These are phyloP conservation scores for Patella vulgata DNA, from an alignment of 1,140 invertebrate genomes.

Conservation along the genomic window DNA sequence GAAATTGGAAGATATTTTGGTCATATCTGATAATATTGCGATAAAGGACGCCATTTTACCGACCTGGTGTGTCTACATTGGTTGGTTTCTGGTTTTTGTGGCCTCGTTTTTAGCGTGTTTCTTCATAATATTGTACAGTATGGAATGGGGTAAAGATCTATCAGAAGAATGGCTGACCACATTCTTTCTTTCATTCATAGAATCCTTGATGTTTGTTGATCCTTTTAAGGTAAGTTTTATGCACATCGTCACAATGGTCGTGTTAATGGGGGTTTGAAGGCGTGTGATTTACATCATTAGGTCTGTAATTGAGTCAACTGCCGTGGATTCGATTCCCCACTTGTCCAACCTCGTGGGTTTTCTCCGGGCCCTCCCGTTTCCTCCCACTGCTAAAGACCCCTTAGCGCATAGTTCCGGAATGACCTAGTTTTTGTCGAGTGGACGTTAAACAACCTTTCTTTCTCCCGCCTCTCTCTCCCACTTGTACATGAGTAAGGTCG, in stretches of 20 bases:
- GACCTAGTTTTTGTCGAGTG: too few species aligned
- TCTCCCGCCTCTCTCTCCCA: too few species aligned
- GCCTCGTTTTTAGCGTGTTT: conserved; percentile 24
- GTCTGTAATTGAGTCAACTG: too few species aligned
- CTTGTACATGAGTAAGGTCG: too few species aligned
- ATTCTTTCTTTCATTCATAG: conserved; percentile 44
- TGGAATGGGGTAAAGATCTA: conserved; percentile 45
- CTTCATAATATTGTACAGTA: conserved; percentile 45
- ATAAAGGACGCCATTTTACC: conserved; percentile 35
- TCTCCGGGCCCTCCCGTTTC: too few species aligned
- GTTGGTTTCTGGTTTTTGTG: conserved; percentile 41
- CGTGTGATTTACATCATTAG: too few species aligned
- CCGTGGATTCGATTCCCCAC: too few species aligned
- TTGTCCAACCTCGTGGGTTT: too few species aligned
- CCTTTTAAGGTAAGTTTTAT: conserved; percentile 44
- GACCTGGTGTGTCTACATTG: conserved; percentile 43
- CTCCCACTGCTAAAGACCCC: too few species aligned
- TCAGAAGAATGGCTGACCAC: conserved; percentile 49
- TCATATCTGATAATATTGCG: conserved; percentile 16
- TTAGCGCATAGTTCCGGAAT: too few species aligned
- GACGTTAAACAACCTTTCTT: too few species aligned
- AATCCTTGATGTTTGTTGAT: conserved; percentile 49
- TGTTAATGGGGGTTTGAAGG: too few species aligned
- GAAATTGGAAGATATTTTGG: conserved; percentile 15
- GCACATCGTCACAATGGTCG: not conserved